phyloP scores from a whole-genome alignment of 2,113 vertebrate species.

The Oenanthe oenanthe region DNA sequence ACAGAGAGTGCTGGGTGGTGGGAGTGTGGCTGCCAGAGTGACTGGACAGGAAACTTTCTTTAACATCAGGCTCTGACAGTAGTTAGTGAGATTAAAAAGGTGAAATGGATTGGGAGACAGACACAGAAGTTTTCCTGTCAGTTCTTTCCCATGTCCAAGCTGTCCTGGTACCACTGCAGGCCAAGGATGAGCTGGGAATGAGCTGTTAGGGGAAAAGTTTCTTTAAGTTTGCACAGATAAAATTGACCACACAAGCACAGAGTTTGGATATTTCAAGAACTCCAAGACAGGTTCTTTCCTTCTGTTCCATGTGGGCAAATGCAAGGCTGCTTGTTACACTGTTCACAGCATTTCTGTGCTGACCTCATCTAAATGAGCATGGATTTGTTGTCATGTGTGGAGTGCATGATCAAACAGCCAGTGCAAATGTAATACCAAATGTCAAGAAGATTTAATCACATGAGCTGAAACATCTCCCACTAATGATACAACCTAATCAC shows the following conservation, averaged over 20 bases:
- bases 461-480: background rate
- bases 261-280: background rate
- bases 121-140: background rate
- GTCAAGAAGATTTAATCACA: background rate
- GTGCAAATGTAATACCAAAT: background rate
- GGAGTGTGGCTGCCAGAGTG: background rate
- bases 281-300: background rate
- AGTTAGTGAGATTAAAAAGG: background rate
- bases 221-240: background rate
- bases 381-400: background rate
- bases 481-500: constrained; percentile 18
- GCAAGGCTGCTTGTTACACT: background rate
- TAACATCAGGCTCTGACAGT: background rate
- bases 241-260: background rate
- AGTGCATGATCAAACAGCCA: background rate
- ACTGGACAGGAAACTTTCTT: too few species aligned
- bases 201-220: background rate
- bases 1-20: background rate
- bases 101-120: background rate
- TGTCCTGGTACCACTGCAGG: background rate
- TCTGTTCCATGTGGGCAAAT: background rate
- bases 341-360: background rate
- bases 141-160: background rate
- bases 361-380: background rate
- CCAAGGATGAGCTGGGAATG: background rate